A percentile compares a stretch with the other conserved stretches of the same genome.
These are phyloP conservation scores for Drosophila albomicans DNA, from an alignment of 1,140 invertebrate genomes.

Conservation along the genomic window DNA sequence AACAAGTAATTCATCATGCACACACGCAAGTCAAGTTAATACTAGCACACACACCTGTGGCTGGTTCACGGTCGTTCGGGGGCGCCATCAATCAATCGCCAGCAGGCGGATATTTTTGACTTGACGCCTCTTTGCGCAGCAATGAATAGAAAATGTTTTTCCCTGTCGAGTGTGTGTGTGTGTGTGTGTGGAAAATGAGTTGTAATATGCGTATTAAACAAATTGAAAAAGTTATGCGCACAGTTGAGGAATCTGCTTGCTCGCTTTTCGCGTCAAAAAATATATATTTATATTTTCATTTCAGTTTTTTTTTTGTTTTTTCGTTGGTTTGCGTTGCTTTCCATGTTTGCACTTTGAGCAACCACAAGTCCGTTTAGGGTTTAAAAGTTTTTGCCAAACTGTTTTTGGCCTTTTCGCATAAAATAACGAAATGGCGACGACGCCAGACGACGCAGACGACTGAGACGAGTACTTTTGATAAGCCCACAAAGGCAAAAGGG, in stretches of 20 bases:
- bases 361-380: conserved; percentile 46
- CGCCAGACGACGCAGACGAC: conserved; percentile 42
- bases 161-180: neutral
- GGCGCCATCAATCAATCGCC: conserved; percentile 38
- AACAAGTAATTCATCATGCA: conserved; percentile 77
- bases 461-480: conserved; percentile 61
- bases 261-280: neutral
- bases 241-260: neutral
- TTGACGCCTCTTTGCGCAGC: conserved; percentile 16
- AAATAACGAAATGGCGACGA: conserved; percentile 59
- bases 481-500: conserved; percentile 65
- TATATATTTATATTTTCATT: conserved; percentile 9
- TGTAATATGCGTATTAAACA: conserved; percentile 33
- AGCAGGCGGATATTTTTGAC: conserved; percentile 42
- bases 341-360: conserved; percentile 17
- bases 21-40: conserved; percentile 41
- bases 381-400: conserved; percentile 52
- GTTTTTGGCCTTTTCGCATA: conserved; percentile 61
- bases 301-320: neutral
- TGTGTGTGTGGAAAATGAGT: conserved; percentile 31
- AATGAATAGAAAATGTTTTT: conserved; percentile 23
- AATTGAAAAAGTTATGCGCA: conserved; percentile 48
- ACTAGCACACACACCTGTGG: conserved; percentile 55
- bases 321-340: neutral
- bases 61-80: neutral